phyloP scores from a whole-genome alignment of 2,113 vertebrate species.

The Hyperopisus bebe region DNA sequence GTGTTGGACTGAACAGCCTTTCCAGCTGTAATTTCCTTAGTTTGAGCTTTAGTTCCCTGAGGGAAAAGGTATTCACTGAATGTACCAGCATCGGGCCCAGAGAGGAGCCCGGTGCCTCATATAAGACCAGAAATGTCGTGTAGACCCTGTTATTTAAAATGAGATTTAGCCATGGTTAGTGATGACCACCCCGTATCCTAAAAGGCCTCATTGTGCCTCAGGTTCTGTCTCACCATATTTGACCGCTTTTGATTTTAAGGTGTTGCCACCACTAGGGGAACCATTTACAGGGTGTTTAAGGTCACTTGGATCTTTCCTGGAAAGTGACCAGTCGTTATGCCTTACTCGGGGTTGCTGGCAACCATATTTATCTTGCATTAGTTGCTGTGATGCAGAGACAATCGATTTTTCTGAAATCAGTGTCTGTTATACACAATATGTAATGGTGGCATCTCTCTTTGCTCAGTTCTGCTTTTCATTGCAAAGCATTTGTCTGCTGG shows the following conservation, averaged over 20 bases:
- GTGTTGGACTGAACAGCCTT: background rate
- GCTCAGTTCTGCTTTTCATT: background rate
- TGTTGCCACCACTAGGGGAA: background rate
- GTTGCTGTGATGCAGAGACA: slow-evolving; percentile 6
- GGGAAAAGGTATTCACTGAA: background rate
- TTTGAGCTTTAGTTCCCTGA: background rate
- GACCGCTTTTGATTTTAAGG: background rate
- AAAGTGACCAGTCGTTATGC: background rate
- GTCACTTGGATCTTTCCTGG: background rate
- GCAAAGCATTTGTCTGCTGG: background rate
- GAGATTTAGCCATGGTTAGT: background rate
- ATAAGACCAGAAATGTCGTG: background rate
- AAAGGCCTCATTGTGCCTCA: background rate
- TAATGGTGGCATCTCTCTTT: background rate
- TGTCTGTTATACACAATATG: background rate
- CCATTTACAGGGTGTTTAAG: background rate
- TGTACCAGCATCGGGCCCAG: background rate
- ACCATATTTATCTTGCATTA: background rate
- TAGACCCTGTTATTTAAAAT: background rate
- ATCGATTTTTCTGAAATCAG: background rate
- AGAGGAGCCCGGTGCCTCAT: background rate
- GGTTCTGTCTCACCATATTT: background rate
- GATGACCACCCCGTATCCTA: background rate
- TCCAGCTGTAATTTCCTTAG: background rate
- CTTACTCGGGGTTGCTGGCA: background rate